phyloP scores from a whole-genome alignment of 2,113 vertebrate genomes.

The Lophotis ruficrista region DNA sequence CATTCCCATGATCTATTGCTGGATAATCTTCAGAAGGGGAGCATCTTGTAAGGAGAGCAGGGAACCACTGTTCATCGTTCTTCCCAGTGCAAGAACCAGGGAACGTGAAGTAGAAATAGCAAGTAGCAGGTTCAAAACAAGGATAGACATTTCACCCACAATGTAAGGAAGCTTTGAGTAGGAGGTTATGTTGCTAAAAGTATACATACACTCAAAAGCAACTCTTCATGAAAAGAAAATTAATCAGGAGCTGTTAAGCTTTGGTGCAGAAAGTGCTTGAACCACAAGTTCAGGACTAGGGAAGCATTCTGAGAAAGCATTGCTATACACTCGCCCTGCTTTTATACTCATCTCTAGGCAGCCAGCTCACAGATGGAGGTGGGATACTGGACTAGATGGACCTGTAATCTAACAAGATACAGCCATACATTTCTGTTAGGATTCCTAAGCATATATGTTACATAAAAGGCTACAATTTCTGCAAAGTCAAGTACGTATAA shows the following conservation, averaged over 20 bases:
- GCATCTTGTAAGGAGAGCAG: background rate
- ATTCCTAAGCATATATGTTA: background rate
- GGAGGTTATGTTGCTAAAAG: background rate
- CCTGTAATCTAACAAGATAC: background rate
- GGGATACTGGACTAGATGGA: background rate
- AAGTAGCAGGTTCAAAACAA: background rate
- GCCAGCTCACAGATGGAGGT: background rate
- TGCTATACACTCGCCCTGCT: rapidly evolving
- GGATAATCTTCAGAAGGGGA: background rate
- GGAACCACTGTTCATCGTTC: background rate
- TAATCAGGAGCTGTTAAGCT: background rate
- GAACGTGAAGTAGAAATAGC: background rate
- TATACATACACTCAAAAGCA: background rate
- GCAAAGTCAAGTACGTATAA: background rate
- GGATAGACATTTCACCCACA: background rate
- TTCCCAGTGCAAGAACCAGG: background rate
- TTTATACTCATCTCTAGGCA: background rate
- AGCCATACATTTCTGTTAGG: background rate
- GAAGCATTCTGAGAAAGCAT: background rate
- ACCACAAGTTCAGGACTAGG: background rate
- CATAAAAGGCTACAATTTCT: background rate
- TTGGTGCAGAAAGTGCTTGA: background rate
- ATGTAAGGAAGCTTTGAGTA: background rate
- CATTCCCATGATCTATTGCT: background rate
- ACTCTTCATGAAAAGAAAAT: background rate